Evolutionary conservation across 2,797 vertebrate genomes (phyloP).

Genomic region (Peromyscus eremicus): DNA sequence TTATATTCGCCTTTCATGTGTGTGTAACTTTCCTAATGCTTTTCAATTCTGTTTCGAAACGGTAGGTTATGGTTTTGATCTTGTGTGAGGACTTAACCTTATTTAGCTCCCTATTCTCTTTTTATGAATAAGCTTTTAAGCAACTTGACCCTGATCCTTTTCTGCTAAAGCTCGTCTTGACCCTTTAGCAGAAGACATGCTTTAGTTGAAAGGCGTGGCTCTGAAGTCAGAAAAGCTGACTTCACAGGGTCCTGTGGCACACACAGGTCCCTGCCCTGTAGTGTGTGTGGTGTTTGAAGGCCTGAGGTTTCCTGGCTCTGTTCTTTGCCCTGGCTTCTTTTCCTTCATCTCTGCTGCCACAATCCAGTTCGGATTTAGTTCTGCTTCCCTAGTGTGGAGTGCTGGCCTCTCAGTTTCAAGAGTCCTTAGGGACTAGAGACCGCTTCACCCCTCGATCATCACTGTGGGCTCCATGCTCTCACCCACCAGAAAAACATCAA

Average conservation of each 20-base stretch:
- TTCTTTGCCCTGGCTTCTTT: background rate
- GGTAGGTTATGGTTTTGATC: background rate
- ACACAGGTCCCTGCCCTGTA: background rate
- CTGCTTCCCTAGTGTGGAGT: background rate
- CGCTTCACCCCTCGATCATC: background rate
- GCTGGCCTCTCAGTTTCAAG: background rate
- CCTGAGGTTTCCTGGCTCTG: background rate
- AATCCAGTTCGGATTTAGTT: background rate
- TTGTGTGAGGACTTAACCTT: background rate
- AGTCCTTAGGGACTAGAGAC: background rate
- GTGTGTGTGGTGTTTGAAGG: background rate
- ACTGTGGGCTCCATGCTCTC: background rate
- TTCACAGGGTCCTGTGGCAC: background rate
- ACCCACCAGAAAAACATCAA: background rate
- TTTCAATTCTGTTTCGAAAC: slow-evolving; percentile 39
- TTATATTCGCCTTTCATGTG: background rate
- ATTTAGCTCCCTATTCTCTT: background rate
- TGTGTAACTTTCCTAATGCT: background rate
- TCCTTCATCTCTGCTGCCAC: background rate
- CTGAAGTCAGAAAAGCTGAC: slow-evolving; percentile 13
- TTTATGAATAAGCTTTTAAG: slow-evolving; percentile 17
- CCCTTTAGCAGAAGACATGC: background rate
- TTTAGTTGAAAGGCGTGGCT: background rate
- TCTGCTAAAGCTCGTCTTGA: slow-evolving; percentile 27
- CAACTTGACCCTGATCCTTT: background rate